Evolutionary conservation across 2,888 invertebrate genomes (phyloP).

Genomic region (Lochmaea crataegi): DNA sequence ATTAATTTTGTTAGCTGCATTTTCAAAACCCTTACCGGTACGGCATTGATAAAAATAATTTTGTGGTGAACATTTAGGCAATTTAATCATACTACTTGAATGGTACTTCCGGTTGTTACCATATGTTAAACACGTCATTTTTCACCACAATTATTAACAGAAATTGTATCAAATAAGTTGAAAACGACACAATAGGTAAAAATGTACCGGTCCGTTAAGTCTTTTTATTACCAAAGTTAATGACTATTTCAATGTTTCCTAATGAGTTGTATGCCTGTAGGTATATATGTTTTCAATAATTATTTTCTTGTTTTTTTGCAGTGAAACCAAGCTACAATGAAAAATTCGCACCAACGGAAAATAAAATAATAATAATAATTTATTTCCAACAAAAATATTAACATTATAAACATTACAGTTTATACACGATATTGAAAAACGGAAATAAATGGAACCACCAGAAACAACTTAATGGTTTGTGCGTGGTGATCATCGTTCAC

Average conservation of each 20-base stretch:
- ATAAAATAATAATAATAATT: no score
- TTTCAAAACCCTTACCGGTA: not conserved
- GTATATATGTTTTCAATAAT: no score
- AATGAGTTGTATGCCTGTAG: no score
- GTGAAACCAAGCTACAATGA: no score
- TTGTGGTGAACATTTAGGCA: slow-evolving; percentile 60
- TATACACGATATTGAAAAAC: no score
- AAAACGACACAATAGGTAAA: slow-evolving; percentile 57
- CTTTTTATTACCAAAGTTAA: slow-evolving; percentile 1
- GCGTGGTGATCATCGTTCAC: no score
- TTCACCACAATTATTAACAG: slow-evolving; percentile 40
- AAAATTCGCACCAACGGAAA: no score
- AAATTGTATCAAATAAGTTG: slow-evolving; percentile 64
- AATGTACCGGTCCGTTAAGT: slow-evolving; percentile 54
- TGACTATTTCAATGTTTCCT: not conserved
- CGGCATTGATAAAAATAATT: slow-evolving; percentile 40
- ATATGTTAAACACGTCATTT: slow-evolving; percentile 62
- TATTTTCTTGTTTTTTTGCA: no score
- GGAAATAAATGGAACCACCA: no score
- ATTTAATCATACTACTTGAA: slow-evolving; percentile 62
- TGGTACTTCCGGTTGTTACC: slow-evolving; percentile 62
- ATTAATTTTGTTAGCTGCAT: not conserved
- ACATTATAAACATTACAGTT: no score
- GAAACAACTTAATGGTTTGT: no score
- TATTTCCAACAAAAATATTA: no score